Base-by-base conservation (phyloP, 1,140 invertebrate species). In the Anastrepha ludens region DNA sequence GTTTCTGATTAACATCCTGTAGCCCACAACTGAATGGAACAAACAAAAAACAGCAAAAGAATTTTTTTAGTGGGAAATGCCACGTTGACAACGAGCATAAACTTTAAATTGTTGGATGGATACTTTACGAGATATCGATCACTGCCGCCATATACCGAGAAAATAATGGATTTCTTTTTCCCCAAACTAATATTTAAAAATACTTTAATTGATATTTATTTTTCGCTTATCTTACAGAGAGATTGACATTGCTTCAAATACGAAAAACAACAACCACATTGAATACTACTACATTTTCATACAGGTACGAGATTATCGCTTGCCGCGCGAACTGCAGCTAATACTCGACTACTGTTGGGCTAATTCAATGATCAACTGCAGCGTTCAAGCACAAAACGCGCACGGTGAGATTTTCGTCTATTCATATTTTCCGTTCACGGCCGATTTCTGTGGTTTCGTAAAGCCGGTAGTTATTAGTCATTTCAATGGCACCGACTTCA, bases 271-370 rank as follows among this genome's bases (percentile, higher is more conserved):
- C 29, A 90, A 92, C 59, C 90, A 89, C 89, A 91, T 91, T 3
- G 91, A 92, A 62, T 89, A 89, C 67, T 92, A 92, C 58, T 91
- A 91, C 39, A 92, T 92, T 8, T 92, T 92, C 39, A 89, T 92
- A 62, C 91, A 92, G 87, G 89, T 90, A 0, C 74, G 90, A 0
- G 91, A 92, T 86, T 85, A 88, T 11, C 85, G 89, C 39, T 59
- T 89, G 29, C 85, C 87, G 15, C 9, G 29, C 8, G 91, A 92
- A 87, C 91, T 92, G 90, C 88, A 88, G 0, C 87, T 65, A 29
- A 92, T 92, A 47, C 91, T 92, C 6, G 88, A 88, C 7, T 92
- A 92, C 39, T 92, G 91, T 85, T 92, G 91, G 90, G 89, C 85
- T 39, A 87, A 90, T 59, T 90, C 91, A 15, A 86, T 91, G 47